Evolutionary conservation across 2,888 invertebrate genomes (phyloP), one percentile per base, ranked within the genome.

Genomic region (Argyra leucocephala): DNA sequence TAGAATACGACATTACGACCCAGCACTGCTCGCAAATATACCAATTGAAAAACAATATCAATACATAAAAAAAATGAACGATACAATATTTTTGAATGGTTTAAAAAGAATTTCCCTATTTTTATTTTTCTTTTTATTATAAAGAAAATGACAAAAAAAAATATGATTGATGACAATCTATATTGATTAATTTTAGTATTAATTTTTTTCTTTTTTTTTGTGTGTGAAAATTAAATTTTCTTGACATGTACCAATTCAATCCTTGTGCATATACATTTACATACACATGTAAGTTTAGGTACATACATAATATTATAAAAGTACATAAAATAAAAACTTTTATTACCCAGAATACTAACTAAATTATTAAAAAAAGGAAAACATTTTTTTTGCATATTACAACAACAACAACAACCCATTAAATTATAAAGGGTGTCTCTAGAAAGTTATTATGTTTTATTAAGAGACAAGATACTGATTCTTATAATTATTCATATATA

Each of bases 131-230:
- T 48, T 48, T 48, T n/a, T 48, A n/a, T 48, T 48, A 15, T 48
- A 48, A 15, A 15, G 12, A 48, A 2, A 48, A 5, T 18, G n/a
- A 15, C 12, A 15, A 48, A 48, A 37, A 37, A 48, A 48, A 48
- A 15, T 48, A 48, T 48, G 48, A 48, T 48, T 48, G 48, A 48
- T 48, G 48, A 48, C 48, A 48, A 48, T 48, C 48, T 48, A 48
- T 48, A 48, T 48, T 48, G 48, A 48, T 48, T 48, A 48, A 48
- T 48, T 48, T 48, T 48, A 48, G 12, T 48, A 48, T 48, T 48
- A 2, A 12, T 18, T 48, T 15, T 48, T n/a, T 48, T 48, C 18
- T 31, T 31, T 3, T 31, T 6, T 4, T 31, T 31, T 31, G 5
- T 18, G 48, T n/a, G 48, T 18, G 48, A 48, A 48, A 48, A 48